These are phyloP conservation scores for Allophyes oxyacanthae DNA, from an alignment of 2,888 invertebrate species.

Conservation along the genomic window DNA sequence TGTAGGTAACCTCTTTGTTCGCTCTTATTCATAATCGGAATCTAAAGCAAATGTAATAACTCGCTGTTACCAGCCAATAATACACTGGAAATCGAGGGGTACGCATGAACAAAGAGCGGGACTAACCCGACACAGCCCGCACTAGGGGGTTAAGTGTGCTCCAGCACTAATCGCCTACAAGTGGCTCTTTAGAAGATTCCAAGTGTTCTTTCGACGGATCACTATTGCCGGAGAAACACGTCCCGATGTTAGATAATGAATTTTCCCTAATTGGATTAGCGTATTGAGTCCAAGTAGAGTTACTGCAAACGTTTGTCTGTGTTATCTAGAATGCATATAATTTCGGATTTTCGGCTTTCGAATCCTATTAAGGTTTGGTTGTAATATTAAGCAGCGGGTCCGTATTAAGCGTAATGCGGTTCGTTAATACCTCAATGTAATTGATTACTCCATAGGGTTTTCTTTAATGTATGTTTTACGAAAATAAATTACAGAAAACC, in stretches of 20 bases:
- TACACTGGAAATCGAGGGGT: slow-evolving; percentile 64
- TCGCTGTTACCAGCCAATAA: slow-evolving; percentile 71
- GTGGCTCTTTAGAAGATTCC: slow-evolving; percentile 76
- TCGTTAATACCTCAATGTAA: slow-evolving; percentile 27
- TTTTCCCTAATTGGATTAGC: slow-evolving; percentile 81
- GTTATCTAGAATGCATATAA: slow-evolving; percentile 43
- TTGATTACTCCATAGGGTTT: slow-evolving; percentile 41
- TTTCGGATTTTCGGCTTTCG: slow-evolving; percentile 25
- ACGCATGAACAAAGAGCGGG: slow-evolving; percentile 75
- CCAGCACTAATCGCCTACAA: slow-evolving; percentile 81
- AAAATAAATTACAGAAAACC: not conserved
- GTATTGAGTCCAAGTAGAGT: slow-evolving; percentile 64
- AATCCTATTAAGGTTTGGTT: slow-evolving; percentile 31
- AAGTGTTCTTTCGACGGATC: slow-evolving; percentile 83
- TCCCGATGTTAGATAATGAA: slow-evolving; percentile 80
- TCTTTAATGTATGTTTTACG: slow-evolving; percentile 1
- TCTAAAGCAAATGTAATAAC: slow-evolving; percentile 63
- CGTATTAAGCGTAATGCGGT: slow-evolving; percentile 22
- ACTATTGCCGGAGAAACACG: slow-evolving; percentile 82
- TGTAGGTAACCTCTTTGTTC: slow-evolving; percentile 5
- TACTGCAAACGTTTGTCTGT: slow-evolving; percentile 37
- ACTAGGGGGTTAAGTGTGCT: slow-evolving; percentile 78
- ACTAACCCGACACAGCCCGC: slow-evolving; percentile 71
- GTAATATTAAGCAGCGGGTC: slow-evolving; percentile 13
- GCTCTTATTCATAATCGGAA: slow-evolving; percentile 46